Percentiles rank a stretch among this genome's conserved stretches.
These are phyloP conservation scores for Brachyopa scutellaris DNA, from an alignment of 2,888 invertebrate genomes.

Conservation along the genomic window DNA sequence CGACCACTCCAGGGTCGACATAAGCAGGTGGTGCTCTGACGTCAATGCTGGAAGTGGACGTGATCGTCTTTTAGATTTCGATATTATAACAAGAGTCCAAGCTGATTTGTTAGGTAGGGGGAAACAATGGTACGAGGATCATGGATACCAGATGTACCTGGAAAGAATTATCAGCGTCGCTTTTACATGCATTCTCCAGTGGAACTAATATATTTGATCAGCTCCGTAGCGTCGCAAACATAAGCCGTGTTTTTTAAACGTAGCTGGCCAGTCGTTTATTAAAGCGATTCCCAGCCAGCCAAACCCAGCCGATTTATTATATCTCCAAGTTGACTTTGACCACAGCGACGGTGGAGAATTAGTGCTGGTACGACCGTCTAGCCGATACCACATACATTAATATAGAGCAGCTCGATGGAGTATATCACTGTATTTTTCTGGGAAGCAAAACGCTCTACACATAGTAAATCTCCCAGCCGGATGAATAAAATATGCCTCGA, in stretches of 20 bases:
- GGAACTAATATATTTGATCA: conserved; percentile 3
- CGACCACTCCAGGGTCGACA: background rate
- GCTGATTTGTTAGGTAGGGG: background rate
- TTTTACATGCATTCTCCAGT: conserved; percentile 9
- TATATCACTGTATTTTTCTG: conserved; percentile 90
- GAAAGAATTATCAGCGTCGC: conserved; percentile 1
- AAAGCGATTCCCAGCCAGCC: too few relatives aligned
- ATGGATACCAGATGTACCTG: conserved; percentile 8
- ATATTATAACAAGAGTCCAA: conserved; percentile 32
- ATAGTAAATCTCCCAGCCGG: conserved; percentile 93
- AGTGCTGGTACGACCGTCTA: conserved; percentile 75
- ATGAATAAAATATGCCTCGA: conserved; percentile 92
- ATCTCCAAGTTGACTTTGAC: conserved; percentile 84
- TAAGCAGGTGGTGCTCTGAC: background rate
- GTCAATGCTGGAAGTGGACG: too few relatives aligned
- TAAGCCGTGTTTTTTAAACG: background rate
- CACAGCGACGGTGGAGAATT: conserved; percentile 78
- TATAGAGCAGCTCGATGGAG: conserved; percentile 95
- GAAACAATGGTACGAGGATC: background rate
- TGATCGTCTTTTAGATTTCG: too few relatives aligned
- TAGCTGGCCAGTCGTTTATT: too few relatives aligned
- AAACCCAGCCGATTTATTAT: too few relatives aligned
- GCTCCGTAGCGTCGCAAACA: conserved; percentile 16
- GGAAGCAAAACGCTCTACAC: conserved; percentile 87
- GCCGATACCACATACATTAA: conserved; percentile 85